Evolutionary conservation across 2,113 vertebrate species (phyloP).

Genomic region (Ammospiza caudacuta): DNA sequence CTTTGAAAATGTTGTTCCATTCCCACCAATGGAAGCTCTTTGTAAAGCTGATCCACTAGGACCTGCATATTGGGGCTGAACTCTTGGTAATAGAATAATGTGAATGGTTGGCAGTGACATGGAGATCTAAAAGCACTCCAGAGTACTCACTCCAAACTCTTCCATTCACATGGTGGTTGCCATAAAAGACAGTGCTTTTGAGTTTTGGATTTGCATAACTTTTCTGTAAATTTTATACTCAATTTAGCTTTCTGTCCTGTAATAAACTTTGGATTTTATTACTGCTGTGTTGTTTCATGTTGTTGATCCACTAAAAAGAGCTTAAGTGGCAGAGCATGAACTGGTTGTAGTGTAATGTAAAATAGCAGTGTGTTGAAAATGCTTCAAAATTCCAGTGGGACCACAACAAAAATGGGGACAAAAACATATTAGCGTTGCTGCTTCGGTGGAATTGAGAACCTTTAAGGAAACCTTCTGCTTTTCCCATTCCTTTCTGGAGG

Average conservation of each 20-base stretch:
- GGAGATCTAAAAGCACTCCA: fast-evolving
- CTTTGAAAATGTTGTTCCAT: fast-evolving
- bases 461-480: not conserved
- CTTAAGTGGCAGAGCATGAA: not conserved
- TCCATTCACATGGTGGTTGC: fast-evolving
- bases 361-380: not conserved
- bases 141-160: not conserved
- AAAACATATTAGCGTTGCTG: not conserved
- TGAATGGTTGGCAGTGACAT: not conserved
- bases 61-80: not conserved
- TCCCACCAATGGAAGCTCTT: fast-evolving
- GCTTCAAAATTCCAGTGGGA: not conserved
- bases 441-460: not conserved
- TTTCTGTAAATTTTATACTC: not conserved
- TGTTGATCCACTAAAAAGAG: not conserved
- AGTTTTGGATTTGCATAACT: not conserved
- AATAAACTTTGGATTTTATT: not conserved
- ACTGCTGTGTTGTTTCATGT: not conserved
- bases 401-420: not conserved
- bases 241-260: fast-evolving
- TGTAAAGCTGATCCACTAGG: not conserved
- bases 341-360: not conserved
- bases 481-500: not conserved
- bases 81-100: not conserved
- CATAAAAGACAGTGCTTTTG: not conserved